A percentile compares a stretch with the other conserved stretches of the same genome.
Evolutionary conservation across 1,140 invertebrate genomes (phyloP).

Genomic region (Drosophila santomea): DNA sequence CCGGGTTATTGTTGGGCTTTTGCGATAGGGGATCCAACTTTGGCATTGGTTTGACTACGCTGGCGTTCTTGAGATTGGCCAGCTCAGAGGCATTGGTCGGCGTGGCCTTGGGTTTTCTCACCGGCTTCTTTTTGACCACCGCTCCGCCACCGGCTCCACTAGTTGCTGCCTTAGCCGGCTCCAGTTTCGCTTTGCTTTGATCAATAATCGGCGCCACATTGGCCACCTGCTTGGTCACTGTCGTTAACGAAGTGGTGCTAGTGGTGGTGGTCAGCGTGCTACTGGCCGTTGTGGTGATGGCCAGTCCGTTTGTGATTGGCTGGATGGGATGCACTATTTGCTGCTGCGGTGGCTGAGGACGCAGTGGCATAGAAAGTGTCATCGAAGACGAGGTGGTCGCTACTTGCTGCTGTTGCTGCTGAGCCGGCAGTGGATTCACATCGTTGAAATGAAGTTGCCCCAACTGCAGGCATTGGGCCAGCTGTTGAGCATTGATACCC

Average conservation of each 20-base stretch:
- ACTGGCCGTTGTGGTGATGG: conserved; percentile 63
- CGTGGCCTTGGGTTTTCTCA: conserved; percentile 75
- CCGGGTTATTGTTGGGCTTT: conserved; percentile 80
- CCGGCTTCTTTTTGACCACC: conserved; percentile 78
- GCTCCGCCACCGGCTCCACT: conserved; percentile 25
- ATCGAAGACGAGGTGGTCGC: conserved; percentile 35
- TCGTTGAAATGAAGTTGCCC: conserved; percentile 84
- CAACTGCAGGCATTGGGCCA: conserved; percentile 80
- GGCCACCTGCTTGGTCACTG: conserved; percentile 79
- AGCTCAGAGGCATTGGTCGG: conserved; percentile 69
- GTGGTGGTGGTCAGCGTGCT: conserved; percentile 55
- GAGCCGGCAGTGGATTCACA: conserved; percentile 66
- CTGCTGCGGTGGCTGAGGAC: conserved; percentile 71
- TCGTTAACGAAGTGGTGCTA: conserved; percentile 61
- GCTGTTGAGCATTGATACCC: conserved; percentile 83
- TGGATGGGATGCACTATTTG: conserved; percentile 81
- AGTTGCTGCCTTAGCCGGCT: conserved; percentile 55
- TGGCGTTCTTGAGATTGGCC: conserved; percentile 72
- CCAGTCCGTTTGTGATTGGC: conserved; percentile 63
- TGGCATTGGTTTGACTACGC: conserved; percentile 80
- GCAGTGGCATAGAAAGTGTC: conserved; percentile 50
- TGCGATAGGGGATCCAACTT: conserved; percentile 78
- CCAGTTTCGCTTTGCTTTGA: conserved; percentile 78
- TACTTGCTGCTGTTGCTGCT: conserved; percentile 24
- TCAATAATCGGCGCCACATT: conserved; percentile 84